A percentile compares a stretch with the other conserved stretches of the same genome.
Conservation (phyloP, 2,888 invertebrate genomes). For the Sminthurinus aureus region DNA sequence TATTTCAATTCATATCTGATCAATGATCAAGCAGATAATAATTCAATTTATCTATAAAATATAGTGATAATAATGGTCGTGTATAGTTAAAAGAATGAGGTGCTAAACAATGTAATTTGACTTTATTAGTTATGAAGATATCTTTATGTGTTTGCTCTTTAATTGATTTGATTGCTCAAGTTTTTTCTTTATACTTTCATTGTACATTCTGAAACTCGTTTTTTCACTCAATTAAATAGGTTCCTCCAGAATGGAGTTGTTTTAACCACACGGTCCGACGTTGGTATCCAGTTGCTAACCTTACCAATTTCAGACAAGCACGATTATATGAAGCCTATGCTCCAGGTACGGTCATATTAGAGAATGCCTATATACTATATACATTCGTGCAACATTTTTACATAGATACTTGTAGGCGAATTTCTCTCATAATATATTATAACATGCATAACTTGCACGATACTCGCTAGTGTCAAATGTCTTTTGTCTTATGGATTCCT, state of each 20-base stretch:
- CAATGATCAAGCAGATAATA: too few species aligned
- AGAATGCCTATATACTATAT: too few species aligned
- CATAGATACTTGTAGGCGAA: too few species aligned
- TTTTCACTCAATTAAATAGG: conserved; percentile 50
- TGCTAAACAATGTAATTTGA: neutral
- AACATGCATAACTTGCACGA: too few species aligned
- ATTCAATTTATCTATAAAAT: neutral
- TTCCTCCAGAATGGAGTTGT: conserved; percentile 64
- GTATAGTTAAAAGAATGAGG: neutral
- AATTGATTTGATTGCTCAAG: neutral
- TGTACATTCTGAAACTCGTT: conserved; percentile 8
- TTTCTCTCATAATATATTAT: too few species aligned
- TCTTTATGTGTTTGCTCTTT: neutral
- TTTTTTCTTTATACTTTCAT: neutral
- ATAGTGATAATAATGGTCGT: neutral
- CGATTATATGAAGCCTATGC: conserved; percentile 68
- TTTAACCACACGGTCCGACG: conserved; percentile 67
- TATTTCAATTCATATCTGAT: too few species aligned
- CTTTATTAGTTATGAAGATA: neutral
- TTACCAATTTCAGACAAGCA: conserved; percentile 66
- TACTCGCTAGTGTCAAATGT: neutral
- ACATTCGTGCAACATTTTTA: too few species aligned
- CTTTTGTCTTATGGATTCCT: neutral
- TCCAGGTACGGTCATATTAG: conserved; percentile 63
- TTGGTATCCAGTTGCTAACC: conserved; percentile 69